A percentile compares a stretch with the other conserved stretches of the same genome.
Evolutionary conservation across 2,113 vertebrate genomes (phyloP).

Genomic region (human): DNA sequence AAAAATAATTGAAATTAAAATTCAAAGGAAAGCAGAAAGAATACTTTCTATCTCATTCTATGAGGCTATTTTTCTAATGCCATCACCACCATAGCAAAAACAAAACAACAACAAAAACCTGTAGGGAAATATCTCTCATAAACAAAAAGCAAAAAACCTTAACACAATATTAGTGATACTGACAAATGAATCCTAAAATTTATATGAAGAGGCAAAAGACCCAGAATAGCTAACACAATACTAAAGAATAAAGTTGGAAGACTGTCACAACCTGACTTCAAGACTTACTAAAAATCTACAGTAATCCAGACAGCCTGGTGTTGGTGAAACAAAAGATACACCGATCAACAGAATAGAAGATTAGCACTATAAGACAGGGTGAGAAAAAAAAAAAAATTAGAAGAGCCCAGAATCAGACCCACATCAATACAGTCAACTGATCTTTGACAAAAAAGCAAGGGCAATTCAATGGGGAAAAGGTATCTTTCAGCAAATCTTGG

Average conservation of each 20-base stretch:
- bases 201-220: neutral
- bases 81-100: neutral
- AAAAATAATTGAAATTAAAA: neutral
- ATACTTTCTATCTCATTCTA: neutral
- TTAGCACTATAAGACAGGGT: too few species aligned
- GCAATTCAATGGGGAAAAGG: neutral
- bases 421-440: neutral
- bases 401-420: neutral
- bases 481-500: neutral
- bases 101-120: neutral
- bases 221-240: neutral
- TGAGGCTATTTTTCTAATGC: too few species aligned
- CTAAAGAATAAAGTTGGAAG: neutral
- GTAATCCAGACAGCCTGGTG: neutral
- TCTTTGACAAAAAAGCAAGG: neutral
- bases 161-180: neutral
- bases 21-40: neutral
- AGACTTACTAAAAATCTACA: neutral
- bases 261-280: neutral
- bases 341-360: neutral
- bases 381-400: neutral
- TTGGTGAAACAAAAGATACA: neutral
- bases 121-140: neutral
- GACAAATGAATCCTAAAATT: neutral
- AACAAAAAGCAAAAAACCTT: neutral